A percentile compares a stretch with the other conserved stretches of the same genome.
These are phyloP conservation scores for Chrysolina haemoptera DNA, from an alignment of 2,888 invertebrate species.

Conservation along the genomic window DNA sequence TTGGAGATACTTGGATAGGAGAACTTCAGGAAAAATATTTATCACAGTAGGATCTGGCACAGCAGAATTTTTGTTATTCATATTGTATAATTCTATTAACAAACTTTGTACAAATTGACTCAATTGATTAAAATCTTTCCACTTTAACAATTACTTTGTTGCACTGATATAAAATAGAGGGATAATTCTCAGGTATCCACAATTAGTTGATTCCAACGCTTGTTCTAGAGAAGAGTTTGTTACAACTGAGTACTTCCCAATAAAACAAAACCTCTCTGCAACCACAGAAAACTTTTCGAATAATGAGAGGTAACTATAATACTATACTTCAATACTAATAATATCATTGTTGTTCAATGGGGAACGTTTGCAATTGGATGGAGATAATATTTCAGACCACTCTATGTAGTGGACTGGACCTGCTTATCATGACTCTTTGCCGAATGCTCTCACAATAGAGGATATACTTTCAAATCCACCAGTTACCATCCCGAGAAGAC, in stretches of 20 bases:
- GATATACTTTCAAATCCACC: conserved; percentile 83
- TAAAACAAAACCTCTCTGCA: too few relatives aligned
- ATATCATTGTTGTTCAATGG: not conserved
- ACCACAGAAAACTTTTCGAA: not conserved
- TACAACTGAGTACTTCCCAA: too few relatives aligned
- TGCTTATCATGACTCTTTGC: conserved; percentile 1
- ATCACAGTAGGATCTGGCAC: not conserved
- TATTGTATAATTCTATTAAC: not conserved
- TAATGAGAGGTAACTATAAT: not conserved
- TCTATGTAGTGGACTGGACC: not conserved
- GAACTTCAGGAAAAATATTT: not conserved
- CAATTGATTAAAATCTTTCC: not conserved
- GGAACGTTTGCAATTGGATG: not conserved
- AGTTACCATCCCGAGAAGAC: conserved; percentile 80
- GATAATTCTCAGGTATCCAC: too few relatives aligned
- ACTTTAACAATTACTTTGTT: not conserved
- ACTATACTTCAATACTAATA: too few relatives aligned
- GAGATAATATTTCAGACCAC: not conserved
- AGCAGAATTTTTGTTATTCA: not conserved
- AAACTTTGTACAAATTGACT: not conserved
- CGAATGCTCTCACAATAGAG: conserved; percentile 69
- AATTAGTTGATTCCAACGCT: too few relatives aligned
- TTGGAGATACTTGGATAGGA: not conserved
- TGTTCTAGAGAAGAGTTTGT: not conserved
- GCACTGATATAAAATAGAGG: not conserved